Conservation (phyloP, 2,797 vertebrate genomes). For the Amblyopsis hoosieri region DNA sequence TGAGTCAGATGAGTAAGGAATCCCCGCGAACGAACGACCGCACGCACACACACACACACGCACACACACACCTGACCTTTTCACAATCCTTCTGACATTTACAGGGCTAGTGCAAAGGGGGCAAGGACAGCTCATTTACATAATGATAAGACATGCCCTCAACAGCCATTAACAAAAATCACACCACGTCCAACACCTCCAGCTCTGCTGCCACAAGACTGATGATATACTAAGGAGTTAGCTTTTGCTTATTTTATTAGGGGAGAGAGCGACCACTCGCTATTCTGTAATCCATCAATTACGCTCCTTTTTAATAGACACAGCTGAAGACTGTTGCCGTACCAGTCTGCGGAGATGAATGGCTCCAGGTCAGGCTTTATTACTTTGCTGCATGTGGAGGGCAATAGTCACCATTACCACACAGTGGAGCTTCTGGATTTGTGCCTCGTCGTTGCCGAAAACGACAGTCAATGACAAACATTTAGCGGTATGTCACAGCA, state of each 20-base stretch:
- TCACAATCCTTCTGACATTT: conserved; percentile 75
- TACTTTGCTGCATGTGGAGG: conserved; percentile 32
- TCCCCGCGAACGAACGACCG: neutral
- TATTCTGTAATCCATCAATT: conserved; percentile 58
- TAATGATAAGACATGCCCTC: conserved; percentile 58
- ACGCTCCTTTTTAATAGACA: conserved; percentile 50
- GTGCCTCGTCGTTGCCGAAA: conserved; percentile 38
- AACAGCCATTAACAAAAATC: conserved; percentile 62
- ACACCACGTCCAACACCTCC: conserved; percentile 40
- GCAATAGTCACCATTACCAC: conserved; percentile 40
- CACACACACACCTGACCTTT: conserved; percentile 67
- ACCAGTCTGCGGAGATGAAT: conserved; percentile 57
- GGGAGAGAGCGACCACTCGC: conserved; percentile 25
- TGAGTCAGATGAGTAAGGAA: neutral
- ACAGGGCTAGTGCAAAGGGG: conserved; percentile 47
- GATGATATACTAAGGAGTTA: conserved; percentile 64
- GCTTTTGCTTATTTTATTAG: conserved; percentile 52
- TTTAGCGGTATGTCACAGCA: no score
- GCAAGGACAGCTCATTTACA: conserved; percentile 66
- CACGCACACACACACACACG: neutral
- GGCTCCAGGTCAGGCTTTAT: conserved; percentile 40
- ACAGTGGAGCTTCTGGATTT: conserved; percentile 4
- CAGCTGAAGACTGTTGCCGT: conserved; percentile 29
- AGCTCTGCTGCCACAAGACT: conserved; percentile 33
- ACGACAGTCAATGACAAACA: conserved; percentile 27